These are phyloP conservation scores for Stegodyphus mimosarum DNA, from an alignment of 1,140 invertebrate species.

Conservation along the genomic window DNA sequence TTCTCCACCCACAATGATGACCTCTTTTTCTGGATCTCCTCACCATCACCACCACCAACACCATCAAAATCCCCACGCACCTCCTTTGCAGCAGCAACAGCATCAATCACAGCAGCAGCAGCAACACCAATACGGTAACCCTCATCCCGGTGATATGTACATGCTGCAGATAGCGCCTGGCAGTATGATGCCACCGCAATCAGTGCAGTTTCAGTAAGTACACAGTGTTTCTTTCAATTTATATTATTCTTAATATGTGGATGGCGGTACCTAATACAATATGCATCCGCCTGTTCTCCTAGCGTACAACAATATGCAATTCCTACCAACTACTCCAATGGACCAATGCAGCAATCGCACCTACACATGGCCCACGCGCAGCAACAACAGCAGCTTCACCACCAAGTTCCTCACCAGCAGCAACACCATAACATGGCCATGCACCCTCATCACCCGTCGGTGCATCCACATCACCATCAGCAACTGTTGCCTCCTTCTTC, in stretches of 20 bases:
- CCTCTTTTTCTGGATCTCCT: constrained; percentile 26
- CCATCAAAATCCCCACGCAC: constrained; percentile 5
- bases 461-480: constrained; percentile 21
- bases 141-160: constrained; percentile 50
- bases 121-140: constrained; percentile 40
- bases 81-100: neutral
- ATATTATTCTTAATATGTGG: neutral
- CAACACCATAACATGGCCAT: constrained; percentile 6
- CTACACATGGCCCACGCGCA: constrained; percentile 12
- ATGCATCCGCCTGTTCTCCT: neutral
- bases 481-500: constrained; percentile 40
- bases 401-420: neutral
- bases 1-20: constrained; percentile 36
- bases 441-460: neutral
- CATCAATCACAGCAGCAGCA: constrained; percentile 16
- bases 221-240: neutral
- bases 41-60: constrained; percentile 46
- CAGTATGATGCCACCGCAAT: constrained; percentile 48
- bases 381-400: neutral
- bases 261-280: neutral
- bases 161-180: constrained; percentile 50
- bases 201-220: constrained; percentile 53
- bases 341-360: constrained; percentile 4
- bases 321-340: constrained; percentile 38
- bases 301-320: constrained; percentile 56